Base-by-base conservation (phyloP, 1,140 invertebrate genomes). In the Anoplophora glabripennis region DNA sequence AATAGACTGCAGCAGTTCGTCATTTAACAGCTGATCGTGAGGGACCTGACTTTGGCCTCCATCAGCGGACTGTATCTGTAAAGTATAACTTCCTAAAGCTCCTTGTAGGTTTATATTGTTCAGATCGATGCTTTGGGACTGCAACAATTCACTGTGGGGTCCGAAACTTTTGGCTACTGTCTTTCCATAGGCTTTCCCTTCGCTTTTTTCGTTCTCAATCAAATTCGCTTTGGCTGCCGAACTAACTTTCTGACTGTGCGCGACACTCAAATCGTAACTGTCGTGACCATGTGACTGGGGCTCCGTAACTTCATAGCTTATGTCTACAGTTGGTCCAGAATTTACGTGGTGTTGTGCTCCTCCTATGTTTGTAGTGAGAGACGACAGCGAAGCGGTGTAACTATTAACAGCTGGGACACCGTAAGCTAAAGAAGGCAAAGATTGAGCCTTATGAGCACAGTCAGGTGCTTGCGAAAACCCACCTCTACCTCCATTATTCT, bases 1-100 rank as follows among this genome's bases (percentile, higher is more conserved):
- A 49, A 92, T 90, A 44, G 89, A 87, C 69, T 91, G 88, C 4
- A 92, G 72, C 0, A 92, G 76, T 7, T 86, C 89, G 68, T 90
- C 84, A 0, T 87, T 89, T 8, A 92, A 70, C 1, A 92, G 80
- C 67, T 90, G 86, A 15, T 89, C 86, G 62, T 91, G 89, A 9
- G 82, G 78, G 33, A 84, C 77, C 0, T 74, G 68, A 44, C 75
- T 80, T 81, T 74, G 68, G 74, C 61, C 59, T 79, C 81, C 57
- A 79, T 77, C 11, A 89, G 72, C 70, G 82, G 84, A 74, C 63
- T 89, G 88, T 46, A 90, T 89, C 73, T 90, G 87, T 7, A 90
- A 72, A 0, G 84, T 86, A 63, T 90, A 91, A 15, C 81, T 81
- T 4, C 83, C 85, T 7, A 81, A 77, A 1, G 83, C 79, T 1